Percentiles rank a stretch among this genome's conserved stretches.
phyloP scores from a whole-genome alignment of 2,797 vertebrate genomes.

The Chaetodon trifasciatus region DNA sequence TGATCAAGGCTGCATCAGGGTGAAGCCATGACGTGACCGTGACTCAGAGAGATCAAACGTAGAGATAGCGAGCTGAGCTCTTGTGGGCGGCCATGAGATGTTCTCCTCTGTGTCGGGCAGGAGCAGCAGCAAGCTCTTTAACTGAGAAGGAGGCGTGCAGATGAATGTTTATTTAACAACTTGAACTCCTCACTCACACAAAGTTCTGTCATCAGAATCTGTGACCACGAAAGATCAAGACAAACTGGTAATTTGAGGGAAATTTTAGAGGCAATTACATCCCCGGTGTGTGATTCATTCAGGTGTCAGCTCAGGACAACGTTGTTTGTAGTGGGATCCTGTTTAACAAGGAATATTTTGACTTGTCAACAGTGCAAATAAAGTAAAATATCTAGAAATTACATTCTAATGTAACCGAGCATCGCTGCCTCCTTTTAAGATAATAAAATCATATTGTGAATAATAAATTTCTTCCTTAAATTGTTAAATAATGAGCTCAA shows the following conservation, averaged over 20 bases:
- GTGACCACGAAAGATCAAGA: background rate
- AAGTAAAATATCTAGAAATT: too few relatives aligned
- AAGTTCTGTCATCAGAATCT: slow-evolving; percentile 6
- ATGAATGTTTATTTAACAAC: slow-evolving; percentile 1
- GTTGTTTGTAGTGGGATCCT: background rate
- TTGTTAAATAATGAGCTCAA: too few relatives aligned
- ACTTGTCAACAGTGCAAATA: background rate
- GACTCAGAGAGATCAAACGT: slow-evolving; percentile 4
- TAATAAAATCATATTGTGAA: too few relatives aligned
- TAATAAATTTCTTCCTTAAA: too few relatives aligned
- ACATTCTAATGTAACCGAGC: too few relatives aligned
- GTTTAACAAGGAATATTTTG: background rate
- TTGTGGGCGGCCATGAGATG: background rate
- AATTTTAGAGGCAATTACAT: slow-evolving; percentile 1
- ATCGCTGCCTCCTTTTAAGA: too few relatives aligned
- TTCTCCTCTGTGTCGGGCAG: background rate
- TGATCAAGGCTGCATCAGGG: background rate
- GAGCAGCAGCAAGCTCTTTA: background rate
- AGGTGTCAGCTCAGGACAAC: background rate
- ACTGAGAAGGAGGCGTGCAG: background rate
- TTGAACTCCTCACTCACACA: background rate
- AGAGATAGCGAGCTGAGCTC: background rate
- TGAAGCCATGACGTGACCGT: background rate
- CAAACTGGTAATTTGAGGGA: background rate
- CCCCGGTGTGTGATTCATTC: background rate